Evolutionary conservation across 2,888 invertebrate species (phyloP).

Genomic region (Eupithecia subfuscata): DNA sequence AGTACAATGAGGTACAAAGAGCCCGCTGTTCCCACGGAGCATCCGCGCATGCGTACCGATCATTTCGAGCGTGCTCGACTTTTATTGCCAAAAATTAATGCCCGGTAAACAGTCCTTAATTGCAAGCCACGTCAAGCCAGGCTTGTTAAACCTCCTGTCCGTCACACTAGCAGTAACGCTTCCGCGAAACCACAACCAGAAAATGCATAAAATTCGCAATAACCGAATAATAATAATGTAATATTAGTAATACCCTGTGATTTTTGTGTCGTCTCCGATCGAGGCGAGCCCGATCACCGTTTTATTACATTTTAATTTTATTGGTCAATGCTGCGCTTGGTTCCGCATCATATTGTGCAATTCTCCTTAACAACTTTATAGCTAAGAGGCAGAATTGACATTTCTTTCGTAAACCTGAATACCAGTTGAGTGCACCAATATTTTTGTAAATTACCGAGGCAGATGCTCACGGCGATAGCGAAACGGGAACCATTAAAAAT

Average conservation of each 20-base stretch:
- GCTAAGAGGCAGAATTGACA: conserved; percentile 49
- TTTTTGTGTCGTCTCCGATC: conserved; percentile 54
- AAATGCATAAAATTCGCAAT: conserved; percentile 69
- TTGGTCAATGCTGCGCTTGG: conserved; percentile 64
- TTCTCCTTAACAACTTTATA: conserved; percentile 65
- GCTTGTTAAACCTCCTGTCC: conserved; percentile 68
- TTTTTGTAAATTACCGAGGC: conserved; percentile 43
- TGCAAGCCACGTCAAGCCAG: conserved; percentile 74
- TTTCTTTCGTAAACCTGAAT: conserved; percentile 44
- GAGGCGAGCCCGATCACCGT: conserved; percentile 53
- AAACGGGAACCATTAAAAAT: conserved; percentile 47
- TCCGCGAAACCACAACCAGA: conserved; percentile 68
- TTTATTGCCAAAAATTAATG: conserved; percentile 85
- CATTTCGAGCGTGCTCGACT: conserved; percentile 79
- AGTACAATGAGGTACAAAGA: conserved; percentile 80
- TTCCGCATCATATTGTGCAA: conserved; percentile 53
- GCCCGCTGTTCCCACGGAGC: conserved; percentile 81
- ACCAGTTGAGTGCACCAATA: conserved; percentile 41
- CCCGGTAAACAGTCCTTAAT: conserved; percentile 81
- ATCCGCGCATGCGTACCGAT: conserved; percentile 76
- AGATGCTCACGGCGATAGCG: conserved; percentile 45
- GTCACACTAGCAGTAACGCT: conserved; percentile 65
- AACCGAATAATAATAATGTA: conserved; percentile 72
- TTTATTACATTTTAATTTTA: conserved; percentile 78
- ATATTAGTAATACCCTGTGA: conserved; percentile 67